Evolutionary conservation across 2,113 vertebrate species (phyloP).

Genomic region (Plectropomus leopardus): DNA sequence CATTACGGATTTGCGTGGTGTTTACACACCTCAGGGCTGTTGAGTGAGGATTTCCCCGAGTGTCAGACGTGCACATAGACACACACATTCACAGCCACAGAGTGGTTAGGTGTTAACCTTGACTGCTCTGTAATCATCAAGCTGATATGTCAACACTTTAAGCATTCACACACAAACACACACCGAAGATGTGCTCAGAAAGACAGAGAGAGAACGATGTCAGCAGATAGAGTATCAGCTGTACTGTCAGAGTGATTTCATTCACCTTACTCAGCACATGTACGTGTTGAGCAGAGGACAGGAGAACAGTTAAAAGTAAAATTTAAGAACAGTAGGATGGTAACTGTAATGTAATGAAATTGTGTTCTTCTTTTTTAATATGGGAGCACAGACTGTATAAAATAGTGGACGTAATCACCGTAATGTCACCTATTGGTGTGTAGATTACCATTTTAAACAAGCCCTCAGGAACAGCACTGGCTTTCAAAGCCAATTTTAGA

Average conservation of each 20-base stretch:
- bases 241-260: background rate
- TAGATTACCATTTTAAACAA: no score
- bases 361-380: background rate
- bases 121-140: constrained; percentile 19
- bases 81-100: background rate
- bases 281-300: background rate
- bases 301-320: background rate
- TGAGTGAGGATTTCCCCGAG: constrained; percentile 58
- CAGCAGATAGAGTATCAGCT: constrained; percentile 37
- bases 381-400: no score
- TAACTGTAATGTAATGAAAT: background rate
- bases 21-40: constrained; percentile 59
- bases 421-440: no score
- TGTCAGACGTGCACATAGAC: constrained; percentile 9
- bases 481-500: no score
- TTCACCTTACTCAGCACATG: constrained; percentile 16
- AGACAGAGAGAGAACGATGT: constrained; percentile 1
- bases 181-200: background rate
- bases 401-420: no score
- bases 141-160: constrained; percentile 21
- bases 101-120: constrained; percentile 4
- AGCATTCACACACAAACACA: background rate
- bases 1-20: constrained; percentile 51
- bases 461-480: no score
- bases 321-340: background rate